These are phyloP conservation scores for Luperina nickerlii DNA, from an alignment of 2,888 invertebrate species.

Conservation along the genomic window DNA sequence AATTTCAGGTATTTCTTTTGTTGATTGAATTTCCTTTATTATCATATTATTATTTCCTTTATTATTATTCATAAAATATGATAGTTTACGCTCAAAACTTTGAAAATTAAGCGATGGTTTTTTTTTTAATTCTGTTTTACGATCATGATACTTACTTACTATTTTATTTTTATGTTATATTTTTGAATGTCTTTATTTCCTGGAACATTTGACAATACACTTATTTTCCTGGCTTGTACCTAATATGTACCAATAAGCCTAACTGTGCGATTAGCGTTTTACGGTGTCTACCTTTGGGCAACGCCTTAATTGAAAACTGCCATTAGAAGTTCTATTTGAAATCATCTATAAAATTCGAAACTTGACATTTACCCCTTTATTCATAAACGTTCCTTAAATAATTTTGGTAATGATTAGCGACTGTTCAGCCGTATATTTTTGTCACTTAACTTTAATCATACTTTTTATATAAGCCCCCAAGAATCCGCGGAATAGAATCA, in stretches of 20 bases:
- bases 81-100: no score
- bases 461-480: background rate
- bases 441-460: background rate
- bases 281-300: background rate
- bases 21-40: no score
- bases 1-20: no score
- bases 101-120: background rate
- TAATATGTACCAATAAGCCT: background rate
- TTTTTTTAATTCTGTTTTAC: no score
- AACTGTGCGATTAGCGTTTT: background rate
- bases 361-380: background rate
- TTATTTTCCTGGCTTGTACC: no score
- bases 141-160: no score
- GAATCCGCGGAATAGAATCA: conserved; percentile 74
- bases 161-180: no score
- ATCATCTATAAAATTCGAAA: background rate
- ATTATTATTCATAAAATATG: no score
- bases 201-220: no score
- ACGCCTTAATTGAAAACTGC: background rate
- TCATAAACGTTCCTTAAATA: background rate
- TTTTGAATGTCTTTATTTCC: no score
- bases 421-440: background rate
- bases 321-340: background rate
- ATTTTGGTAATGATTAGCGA: background rate
- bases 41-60: no score